Base-by-base conservation (phyloP, 2,797 vertebrate species). In the Tympanoctomys barrerae region DNA sequence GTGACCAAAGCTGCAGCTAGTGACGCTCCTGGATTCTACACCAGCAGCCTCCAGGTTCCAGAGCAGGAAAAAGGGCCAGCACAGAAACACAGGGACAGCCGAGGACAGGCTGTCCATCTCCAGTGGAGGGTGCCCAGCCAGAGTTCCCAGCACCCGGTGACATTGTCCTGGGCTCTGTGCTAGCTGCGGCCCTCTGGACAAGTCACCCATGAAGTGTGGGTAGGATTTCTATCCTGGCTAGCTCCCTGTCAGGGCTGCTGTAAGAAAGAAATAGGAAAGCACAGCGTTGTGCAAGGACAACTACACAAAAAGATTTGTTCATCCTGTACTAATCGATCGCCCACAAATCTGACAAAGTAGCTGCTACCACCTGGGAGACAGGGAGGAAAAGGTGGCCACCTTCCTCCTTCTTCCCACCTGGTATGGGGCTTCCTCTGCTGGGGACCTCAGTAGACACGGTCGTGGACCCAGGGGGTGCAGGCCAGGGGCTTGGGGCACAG, bases 221-320 rank as follows among this genome's bases (percentile, higher is more conserved):
- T 18, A 87, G 78, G 87, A 80, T 61, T 79, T 68, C 80, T 31
- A 75, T 5, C 9, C 16, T 14, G 71, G 73, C 19, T 80, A 31
- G 62, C 46, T 86, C 75, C 68, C 81, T 91, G 24, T 31, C 33
- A 33, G 75, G 14, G 11, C 39, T 92, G 7, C 78, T 82, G 2
- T 61, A 77, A 87, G 78, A 82, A 73, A 21, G 16, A 26, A 46
- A 19, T 5, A 42, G 49, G 68, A 49, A 94, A 94, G 75, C 21
- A 52, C 39, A 46, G 9, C 4, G 33, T 54, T 46, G 18, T n/a
- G 71, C 42, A 87, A 81, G 22, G 7, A 26, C 21, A 13, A 89
- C 66, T 78, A 26, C 13, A 66, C 73, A 62, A 66, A 16, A 83
- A 22, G 78, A 90, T 21, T 31, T 52, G 71, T 81, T 89, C 33